Evolutionary conservation across 2,888 invertebrate species (phyloP).

Genomic region (Melipona beecheii): DNA sequence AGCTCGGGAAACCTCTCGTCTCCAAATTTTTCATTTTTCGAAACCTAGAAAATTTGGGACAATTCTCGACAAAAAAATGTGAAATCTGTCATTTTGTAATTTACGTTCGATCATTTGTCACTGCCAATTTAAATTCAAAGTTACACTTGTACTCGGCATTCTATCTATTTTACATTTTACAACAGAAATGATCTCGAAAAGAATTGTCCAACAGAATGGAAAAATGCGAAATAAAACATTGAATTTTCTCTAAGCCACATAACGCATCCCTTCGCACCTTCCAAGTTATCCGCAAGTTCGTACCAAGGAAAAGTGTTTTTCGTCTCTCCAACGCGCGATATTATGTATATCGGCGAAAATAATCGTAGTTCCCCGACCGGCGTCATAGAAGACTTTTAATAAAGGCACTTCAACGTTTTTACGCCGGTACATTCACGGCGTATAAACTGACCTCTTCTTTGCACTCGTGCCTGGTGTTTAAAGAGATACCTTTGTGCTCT

Average conservation of each 20-base stretch:
- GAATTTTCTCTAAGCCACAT: neutral
- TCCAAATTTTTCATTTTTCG: too few species aligned
- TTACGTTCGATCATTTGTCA: neutral
- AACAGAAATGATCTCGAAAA: too few species aligned
- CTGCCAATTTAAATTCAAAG: neutral
- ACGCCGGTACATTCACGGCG: slow-evolving; percentile 14
- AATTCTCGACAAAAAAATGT: neutral
- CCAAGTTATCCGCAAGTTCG: neutral
- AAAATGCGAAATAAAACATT: neutral
- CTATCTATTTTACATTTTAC: too few species aligned
- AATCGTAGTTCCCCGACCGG: neutral
- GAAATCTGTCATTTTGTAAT: neutral
- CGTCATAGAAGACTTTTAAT: slow-evolving; percentile 24
- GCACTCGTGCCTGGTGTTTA: slow-evolving; percentile 6
- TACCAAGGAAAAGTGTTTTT: neutral
- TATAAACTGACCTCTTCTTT: slow-evolving; percentile 20
- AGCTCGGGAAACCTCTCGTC: too few species aligned
- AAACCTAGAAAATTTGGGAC: too few species aligned
- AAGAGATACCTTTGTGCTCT: slow-evolving; percentile 9
- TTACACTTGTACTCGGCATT: too few species aligned
- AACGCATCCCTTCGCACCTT: neutral
- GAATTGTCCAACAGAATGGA: neutral
- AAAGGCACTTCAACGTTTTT: slow-evolving; percentile 25
- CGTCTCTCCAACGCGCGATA: neutral
- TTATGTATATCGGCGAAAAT: neutral